Percentiles rank a stretch among this genome's conserved stretches.
Conservation (phyloP, 2,888 invertebrate species). For the Arge pagana region DNA sequence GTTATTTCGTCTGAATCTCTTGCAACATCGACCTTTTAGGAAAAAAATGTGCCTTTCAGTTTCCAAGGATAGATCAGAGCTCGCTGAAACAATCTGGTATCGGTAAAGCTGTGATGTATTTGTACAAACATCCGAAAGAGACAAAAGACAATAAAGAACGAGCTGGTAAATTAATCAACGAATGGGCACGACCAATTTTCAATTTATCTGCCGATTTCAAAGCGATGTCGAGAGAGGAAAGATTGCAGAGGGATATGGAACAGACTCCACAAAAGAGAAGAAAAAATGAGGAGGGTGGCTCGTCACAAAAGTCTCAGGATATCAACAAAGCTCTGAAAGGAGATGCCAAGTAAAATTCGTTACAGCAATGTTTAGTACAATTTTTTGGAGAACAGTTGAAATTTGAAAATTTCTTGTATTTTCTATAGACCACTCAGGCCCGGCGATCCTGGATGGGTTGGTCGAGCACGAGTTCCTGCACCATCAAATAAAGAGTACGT, state of each 20-base stretch:
- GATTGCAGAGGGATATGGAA: slow-evolving; percentile 89
- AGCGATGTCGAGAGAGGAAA: slow-evolving; percentile 90
- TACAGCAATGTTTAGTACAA: neutral
- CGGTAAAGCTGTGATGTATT: slow-evolving; percentile 99
- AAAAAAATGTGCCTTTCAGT: too few relatives aligned
- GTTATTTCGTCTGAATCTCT: slow-evolving; percentile 2
- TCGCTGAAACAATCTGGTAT: slow-evolving; percentile 95
- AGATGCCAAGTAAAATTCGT: slow-evolving; percentile 62
- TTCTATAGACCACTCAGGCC: slow-evolving; percentile 73
- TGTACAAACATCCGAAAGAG: slow-evolving; percentile 98
- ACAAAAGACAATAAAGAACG: slow-evolving; percentile 88
- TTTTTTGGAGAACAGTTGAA: neutral
- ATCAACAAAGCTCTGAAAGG: slow-evolving; percentile 68
- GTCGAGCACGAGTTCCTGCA: slow-evolving; percentile 90
- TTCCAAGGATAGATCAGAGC: slow-evolving; percentile 86
- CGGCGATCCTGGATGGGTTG: slow-evolving; percentile 95
- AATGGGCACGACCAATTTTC: slow-evolving; percentile 98
- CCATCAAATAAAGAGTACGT: slow-evolving; percentile 98
- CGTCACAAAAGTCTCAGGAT: slow-evolving; percentile 61
- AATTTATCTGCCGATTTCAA: slow-evolving; percentile 92
- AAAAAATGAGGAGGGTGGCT: slow-evolving; percentile 60
- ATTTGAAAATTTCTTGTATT: neutral
- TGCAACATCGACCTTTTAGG: slow-evolving; percentile 26
- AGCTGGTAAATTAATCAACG: slow-evolving; percentile 91
- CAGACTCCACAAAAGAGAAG: slow-evolving; percentile 71